Percentiles rank a stretch among this genome's conserved stretches.
These are phyloP conservation scores for Myanophis thanlyinensis DNA, from an alignment of 2,113 vertebrate genomes.

Conservation along the genomic window DNA sequence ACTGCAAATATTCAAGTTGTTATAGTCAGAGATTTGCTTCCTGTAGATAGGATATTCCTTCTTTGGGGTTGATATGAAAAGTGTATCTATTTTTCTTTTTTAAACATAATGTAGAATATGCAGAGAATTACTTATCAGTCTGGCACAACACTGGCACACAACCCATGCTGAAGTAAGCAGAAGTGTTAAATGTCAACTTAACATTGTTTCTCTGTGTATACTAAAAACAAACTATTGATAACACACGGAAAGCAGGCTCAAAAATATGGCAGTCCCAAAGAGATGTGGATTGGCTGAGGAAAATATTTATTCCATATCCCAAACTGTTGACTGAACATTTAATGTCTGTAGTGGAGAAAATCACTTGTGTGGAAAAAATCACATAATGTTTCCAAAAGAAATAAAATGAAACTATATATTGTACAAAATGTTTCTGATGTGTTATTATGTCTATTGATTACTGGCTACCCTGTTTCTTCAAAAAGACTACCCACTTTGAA, in stretches of 20 bases:
- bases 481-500: too few relatives aligned
- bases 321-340: constrained; percentile 42
- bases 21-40: not conserved
- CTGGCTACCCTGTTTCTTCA: too few relatives aligned
- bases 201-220: constrained; percentile 12
- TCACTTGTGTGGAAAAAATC: constrained; percentile 41
- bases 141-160: constrained; percentile 45
- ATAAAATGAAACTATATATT: constrained; percentile 65
- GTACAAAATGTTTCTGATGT: constrained; percentile 17
- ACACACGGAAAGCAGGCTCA: constrained; percentile 15
- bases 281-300: not conserved
- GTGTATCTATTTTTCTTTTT: constrained; percentile 53
- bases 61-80: not conserved
- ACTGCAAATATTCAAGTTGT: not conserved
- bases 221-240: constrained; percentile 37
- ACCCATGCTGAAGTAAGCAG: constrained; percentile 19
- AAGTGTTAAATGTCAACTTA: constrained; percentile 8
- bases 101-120: constrained; percentile 56
- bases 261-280: constrained; percentile 23
- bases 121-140: constrained; percentile 29
- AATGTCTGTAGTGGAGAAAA: constrained; percentile 49
- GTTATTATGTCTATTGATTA: constrained; percentile 23
- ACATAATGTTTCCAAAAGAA: constrained; percentile 45
- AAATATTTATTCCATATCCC: constrained; percentile 22
- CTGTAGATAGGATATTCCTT: not conserved